Evolutionary conservation across 2,113 vertebrate genomes (phyloP), one percentile per base, ranked within the genome.

Genomic region (Vanacampus margaritifer): DNA sequence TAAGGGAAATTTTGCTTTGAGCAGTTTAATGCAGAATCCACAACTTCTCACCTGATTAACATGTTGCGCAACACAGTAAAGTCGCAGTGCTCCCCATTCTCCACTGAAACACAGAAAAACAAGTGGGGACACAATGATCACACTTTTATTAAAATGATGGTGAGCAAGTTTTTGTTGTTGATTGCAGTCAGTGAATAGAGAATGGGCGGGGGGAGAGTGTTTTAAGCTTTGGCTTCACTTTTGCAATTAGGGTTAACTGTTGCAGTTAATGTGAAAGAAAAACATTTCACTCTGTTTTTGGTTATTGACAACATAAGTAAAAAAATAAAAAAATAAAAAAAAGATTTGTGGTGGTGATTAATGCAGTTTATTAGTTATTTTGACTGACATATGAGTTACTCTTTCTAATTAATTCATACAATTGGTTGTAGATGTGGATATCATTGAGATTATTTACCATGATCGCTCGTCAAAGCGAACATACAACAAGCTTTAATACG

Each of bases 71-170:
- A 80, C 51, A 93, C 91, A 6, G 92, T 93, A 79, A 93, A 93
- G 83, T 93, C 92, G 48, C 92, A 93, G 83, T 93, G 92, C 63
- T 93, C 92, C 1, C 92, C 92, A 16, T 93, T 93, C 79, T 93
- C 92, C 80, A 93, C 92, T 93, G 83, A 74, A 91, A 91, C 66
- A 56, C 80, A 12, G 13, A 75, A 67, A 26, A 64, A 54, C 26
- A 57, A 32, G 54, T 9, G 16, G 28, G 24, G 6, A 57, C 5
- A 39, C 7, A 39, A 10, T 12, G 6, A n/a, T 68, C 12, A 71
- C 36, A 67, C 24, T 69, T 0, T 60, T 1, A 23, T 37, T 32
- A 61, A 17, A 56, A 26, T 66, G 1, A 70, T 2, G 6, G 43
- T 46, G 16, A 46, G 14, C 43, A 46, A 17, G 16, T 39, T 39